Evolutionary conservation across 2,888 invertebrate species (phyloP).

Genomic region (Dusona sp.): DNA sequence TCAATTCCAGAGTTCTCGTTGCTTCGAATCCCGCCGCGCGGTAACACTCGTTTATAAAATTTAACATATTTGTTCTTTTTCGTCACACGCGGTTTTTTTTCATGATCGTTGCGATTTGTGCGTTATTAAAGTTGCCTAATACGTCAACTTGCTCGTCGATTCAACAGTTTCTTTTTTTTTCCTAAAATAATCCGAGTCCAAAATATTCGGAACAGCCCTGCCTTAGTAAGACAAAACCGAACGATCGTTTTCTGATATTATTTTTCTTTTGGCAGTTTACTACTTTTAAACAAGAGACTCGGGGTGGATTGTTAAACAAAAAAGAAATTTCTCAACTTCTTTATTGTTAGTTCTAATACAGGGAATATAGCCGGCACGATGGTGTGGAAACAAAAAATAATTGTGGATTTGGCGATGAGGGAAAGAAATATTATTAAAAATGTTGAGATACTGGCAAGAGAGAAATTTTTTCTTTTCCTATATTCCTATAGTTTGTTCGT

Average conservation of each 20-base stretch:
- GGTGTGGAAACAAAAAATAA: not conserved
- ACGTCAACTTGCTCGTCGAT: not conserved
- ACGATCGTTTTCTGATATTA: not conserved
- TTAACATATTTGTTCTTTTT: slow-evolving; percentile 1
- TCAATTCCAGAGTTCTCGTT: slow-evolving; percentile 7
- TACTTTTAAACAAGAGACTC: not conserved
- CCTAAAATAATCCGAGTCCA: no score
- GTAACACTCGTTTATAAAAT: not conserved
- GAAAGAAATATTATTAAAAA: no score
- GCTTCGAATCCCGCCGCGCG: not conserved
- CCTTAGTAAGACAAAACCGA: no score
- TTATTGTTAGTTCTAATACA: no score
- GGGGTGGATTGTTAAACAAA: not conserved
- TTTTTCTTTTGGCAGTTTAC: not conserved
- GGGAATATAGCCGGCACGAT: no score
- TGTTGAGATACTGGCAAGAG: no score
- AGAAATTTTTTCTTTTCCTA: no score
- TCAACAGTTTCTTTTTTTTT: not conserved
- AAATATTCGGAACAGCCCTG: no score
- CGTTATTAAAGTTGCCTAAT: not conserved
- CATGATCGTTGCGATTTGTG: not conserved
- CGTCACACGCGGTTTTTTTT: not conserved
- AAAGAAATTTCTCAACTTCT: no score
- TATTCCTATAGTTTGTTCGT: no score
- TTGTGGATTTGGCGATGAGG: not conserved